Evolutionary conservation across 2,113 vertebrate species (phyloP).

Genomic region (Tyrannus savana): DNA sequence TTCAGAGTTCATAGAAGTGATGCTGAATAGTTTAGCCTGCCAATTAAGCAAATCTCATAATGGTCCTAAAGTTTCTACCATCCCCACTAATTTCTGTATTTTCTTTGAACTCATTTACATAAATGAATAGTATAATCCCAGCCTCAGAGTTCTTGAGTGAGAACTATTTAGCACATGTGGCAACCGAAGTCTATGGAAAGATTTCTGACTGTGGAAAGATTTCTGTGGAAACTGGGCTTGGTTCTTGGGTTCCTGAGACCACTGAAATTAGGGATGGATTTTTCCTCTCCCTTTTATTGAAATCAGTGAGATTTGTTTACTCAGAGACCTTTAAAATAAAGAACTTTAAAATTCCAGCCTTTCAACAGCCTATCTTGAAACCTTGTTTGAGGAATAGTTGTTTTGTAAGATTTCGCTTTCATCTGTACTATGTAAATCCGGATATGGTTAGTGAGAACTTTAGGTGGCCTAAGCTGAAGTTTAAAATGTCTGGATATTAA

Average conservation of each 20-base stretch:
- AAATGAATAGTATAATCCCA: conserved; percentile 15
- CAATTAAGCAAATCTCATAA: conserved; percentile 29
- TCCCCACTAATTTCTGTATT: not conserved
- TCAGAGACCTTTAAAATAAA: not conserved
- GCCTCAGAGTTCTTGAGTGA: not conserved
- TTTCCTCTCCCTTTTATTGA: not conserved
- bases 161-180: conserved; percentile 21
- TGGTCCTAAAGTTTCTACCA: conserved; percentile 14
- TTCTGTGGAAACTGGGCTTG: conserved; percentile 44
- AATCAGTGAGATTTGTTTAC: not conserved
- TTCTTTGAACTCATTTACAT: conserved; percentile 48
- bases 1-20: conserved; percentile 15
- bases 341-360: not conserved
- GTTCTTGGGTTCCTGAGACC: not conserved
- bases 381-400: not conserved
- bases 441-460: not conserved
- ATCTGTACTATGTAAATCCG: not conserved
- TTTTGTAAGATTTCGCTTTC: not conserved
- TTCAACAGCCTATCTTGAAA: not conserved
- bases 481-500: not conserved
- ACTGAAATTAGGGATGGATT: not conserved
- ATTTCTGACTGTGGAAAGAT: conserved; percentile 39
- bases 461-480: not conserved
- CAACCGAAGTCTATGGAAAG: not conserved
- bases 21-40: not conserved